phyloP scores from a whole-genome alignment of 2,888 invertebrate genomes.

The Drosophila mimica region DNA sequence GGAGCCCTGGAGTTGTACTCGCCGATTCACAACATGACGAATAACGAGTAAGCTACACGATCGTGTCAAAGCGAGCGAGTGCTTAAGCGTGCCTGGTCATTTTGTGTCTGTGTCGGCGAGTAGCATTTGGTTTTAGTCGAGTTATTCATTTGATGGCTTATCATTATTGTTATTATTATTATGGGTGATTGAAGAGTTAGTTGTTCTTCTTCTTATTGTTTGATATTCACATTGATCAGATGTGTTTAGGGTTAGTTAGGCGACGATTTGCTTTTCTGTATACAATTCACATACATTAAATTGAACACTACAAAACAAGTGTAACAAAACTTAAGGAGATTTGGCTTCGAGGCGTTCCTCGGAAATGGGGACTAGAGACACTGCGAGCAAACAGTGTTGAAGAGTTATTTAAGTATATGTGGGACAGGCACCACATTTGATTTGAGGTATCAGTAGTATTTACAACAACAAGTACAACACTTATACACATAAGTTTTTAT shows the following conservation, averaged over 20 bases:
- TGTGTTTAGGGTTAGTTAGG: constrained; percentile 49
- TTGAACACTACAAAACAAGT: constrained; percentile 85
- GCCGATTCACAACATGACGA: constrained; percentile 65
- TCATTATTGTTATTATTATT: constrained; percentile 17
- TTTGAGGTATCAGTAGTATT: constrained; percentile 28
- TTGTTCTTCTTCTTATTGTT: constrained; percentile 42
- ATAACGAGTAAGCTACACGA: constrained; percentile 51
- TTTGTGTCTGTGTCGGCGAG: constrained; percentile 57
- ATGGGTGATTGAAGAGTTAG: constrained; percentile 1
- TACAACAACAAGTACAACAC: constrained; percentile 56
- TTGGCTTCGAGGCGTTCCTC: constrained; percentile 34
- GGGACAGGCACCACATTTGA: constrained; percentile 8
- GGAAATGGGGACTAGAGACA: constrained; percentile 1
- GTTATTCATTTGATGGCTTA: constrained; percentile 12
- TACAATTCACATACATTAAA: constrained; percentile 84
- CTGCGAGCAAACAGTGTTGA: constrained; percentile 23
- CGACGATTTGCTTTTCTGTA: constrained; percentile 84
- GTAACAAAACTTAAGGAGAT: constrained; percentile 85
- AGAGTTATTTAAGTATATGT: constrained; percentile 2
- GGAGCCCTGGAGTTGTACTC: constrained; percentile 67
- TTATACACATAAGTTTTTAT: constrained; percentile 29
- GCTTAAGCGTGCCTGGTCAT: constrained; percentile 59
- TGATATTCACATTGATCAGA: constrained; percentile 43
- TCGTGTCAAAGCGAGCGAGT: constrained; percentile 1
- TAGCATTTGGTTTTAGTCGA: constrained; percentile 30